Evolutionary conservation across 2,797 vertebrate genomes (phyloP).

Genomic region (Amblyraja radiata): DNA sequence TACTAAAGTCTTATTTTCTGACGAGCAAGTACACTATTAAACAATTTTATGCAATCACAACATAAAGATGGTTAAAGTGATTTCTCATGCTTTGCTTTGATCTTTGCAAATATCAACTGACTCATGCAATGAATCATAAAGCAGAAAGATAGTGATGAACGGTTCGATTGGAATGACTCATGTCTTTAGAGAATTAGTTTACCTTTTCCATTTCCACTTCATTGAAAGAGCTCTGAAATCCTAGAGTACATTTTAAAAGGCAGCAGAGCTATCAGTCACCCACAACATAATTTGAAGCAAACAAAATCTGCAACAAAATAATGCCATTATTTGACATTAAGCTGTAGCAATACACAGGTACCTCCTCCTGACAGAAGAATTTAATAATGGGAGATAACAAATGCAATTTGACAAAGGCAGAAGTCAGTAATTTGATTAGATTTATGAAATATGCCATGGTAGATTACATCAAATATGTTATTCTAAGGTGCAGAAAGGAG

Average conservation of each 20-base stretch:
- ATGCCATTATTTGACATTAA: constrained; percentile 17
- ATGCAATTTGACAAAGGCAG: not conserved
- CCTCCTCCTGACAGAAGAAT: not conserved
- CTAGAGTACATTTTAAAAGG: not conserved
- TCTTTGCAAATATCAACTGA: constrained; percentile 23
- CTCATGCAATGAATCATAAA: constrained; percentile 31
- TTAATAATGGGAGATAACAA: not conserved
- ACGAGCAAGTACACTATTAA: not conserved
- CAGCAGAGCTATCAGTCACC: constrained; percentile 21
- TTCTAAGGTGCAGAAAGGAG: no score
- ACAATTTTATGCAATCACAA: not conserved
- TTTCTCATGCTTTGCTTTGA: not conserved
- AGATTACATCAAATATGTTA: not conserved
- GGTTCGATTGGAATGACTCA: constrained; percentile 13
- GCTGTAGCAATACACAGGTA: not conserved
- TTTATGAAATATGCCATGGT: not conserved
- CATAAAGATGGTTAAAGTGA: not conserved
- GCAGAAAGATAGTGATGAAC: constrained; percentile 10
- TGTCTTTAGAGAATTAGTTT: constrained; percentile 31
- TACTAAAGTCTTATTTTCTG: not conserved
- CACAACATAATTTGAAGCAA: not conserved
- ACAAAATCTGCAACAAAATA: not conserved
- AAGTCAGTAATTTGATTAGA: not conserved
- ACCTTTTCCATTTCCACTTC: constrained; percentile 2
- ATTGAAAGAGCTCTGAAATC: not conserved